Percentiles rank a stretch among this genome's conserved stretches.
These are phyloP conservation scores for Myzus persicae DNA, from an alignment of 1,140 invertebrate species.

Conservation along the genomic window DNA sequence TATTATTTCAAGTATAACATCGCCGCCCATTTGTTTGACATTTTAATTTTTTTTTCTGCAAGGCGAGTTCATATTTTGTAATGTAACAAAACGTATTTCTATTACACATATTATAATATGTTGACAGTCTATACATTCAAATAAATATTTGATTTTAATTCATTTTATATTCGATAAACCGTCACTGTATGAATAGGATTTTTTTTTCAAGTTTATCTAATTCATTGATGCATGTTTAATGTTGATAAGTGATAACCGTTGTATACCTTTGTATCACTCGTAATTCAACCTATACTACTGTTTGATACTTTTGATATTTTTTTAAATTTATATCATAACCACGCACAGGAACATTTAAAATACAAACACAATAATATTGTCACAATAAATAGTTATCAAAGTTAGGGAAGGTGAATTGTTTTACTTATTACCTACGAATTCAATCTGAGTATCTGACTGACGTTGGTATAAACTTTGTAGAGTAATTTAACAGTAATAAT, in stretches of 20 bases:
- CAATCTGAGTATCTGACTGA: background rate
- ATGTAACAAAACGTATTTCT: background rate
- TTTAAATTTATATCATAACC: too few species aligned
- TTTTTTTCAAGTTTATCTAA: background rate
- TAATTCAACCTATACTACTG: too few species aligned
- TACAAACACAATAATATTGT: too few species aligned
- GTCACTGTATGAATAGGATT: background rate
- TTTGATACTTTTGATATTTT: too few species aligned
- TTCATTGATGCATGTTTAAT: background rate
- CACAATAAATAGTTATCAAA: background rate
- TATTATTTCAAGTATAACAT: background rate
- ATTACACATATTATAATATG: too few species aligned
- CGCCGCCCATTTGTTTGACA: background rate
- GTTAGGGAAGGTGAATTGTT: background rate
- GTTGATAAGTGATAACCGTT: background rate
- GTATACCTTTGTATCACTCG: background rate
- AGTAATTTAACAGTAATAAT: background rate
- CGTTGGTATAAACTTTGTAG: background rate
- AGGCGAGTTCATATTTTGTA: background rate
- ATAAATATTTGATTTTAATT: background rate
- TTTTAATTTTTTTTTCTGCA: background rate
- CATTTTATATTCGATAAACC: background rate
- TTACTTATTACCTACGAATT: background rate
- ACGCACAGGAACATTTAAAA: too few species aligned
- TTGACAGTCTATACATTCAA: background rate